A percentile compares a stretch with the other conserved stretches of the same genome.
phyloP scores from a whole-genome alignment of 2,797 vertebrate species.

The Melanotaenia parkinsoni region DNA sequence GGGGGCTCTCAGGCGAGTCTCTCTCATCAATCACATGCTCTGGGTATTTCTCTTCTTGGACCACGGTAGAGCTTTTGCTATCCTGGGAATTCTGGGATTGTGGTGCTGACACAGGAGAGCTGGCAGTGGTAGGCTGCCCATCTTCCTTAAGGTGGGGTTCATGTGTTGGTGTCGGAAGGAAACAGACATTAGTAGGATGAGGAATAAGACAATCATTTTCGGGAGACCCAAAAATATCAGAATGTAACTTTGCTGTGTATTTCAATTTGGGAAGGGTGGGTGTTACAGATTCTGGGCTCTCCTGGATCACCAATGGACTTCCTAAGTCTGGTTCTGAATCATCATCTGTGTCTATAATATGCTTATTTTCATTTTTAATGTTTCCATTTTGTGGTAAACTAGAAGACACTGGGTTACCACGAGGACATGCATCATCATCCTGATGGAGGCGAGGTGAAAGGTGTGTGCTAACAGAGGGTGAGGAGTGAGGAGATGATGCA shows the following conservation, averaged over 20 bases:
- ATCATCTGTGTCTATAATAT: slow-evolving; percentile 71
- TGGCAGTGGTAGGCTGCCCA: not conserved
- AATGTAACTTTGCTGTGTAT: slow-evolving; percentile 48
- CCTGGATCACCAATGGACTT: slow-evolving; percentile 79
- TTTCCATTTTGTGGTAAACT: slow-evolving; percentile 60
- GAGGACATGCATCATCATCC: slow-evolving; percentile 41
- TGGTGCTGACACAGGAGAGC: slow-evolving; percentile 28
- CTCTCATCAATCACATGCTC: slow-evolving; percentile 86
- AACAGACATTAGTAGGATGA: slow-evolving; percentile 31
- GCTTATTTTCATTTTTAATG: slow-evolving; percentile 27
- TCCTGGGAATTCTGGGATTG: slow-evolving; percentile 22
- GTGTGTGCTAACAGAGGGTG: slow-evolving; percentile 42
- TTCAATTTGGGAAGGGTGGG: slow-evolving; percentile 77
- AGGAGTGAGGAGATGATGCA: slow-evolving; percentile 26
- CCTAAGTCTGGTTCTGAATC: slow-evolving; percentile 78
- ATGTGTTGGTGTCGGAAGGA: slow-evolving; percentile 43
- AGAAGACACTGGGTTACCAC: slow-evolving; percentile 28
- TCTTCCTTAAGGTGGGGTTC: slow-evolving; percentile 47
- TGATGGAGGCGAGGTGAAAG: slow-evolving; percentile 45
- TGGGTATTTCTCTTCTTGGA: slow-evolving; percentile 76
- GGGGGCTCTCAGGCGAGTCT: slow-evolving; percentile 86
- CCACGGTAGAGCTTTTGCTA: slow-evolving; percentile 18
- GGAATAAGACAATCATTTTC: slow-evolving; percentile 48
- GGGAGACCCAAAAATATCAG: slow-evolving; percentile 47
- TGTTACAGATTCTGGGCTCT: slow-evolving; percentile 75